Evolutionary conservation across 2,113 vertebrate species (phyloP).

Genomic region (Bubalus kerabau): DNA sequence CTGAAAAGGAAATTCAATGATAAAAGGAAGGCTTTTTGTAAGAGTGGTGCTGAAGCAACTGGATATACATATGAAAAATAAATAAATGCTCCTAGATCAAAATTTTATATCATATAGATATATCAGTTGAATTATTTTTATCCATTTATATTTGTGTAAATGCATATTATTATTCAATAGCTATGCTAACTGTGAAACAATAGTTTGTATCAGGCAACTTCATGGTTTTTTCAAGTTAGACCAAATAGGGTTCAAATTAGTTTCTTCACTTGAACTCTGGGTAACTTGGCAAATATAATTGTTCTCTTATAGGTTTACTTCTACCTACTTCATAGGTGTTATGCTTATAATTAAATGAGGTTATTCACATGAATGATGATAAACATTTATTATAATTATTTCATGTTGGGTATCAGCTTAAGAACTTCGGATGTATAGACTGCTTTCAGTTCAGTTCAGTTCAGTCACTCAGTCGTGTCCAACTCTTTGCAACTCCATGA

Average conservation of each 20-base stretch:
- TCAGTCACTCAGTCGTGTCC: no score
- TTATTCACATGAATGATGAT: not conserved
- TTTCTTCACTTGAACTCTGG: not conserved
- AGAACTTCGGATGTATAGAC: not conserved
- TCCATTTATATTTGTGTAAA: not conserved
- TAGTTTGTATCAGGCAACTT: not conserved
- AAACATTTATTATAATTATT: not conserved
- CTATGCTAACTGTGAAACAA: not conserved
- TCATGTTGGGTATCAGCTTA: not conserved
- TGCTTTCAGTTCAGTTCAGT: not conserved
- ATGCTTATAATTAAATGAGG: not conserved
- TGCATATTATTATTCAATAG: not conserved
- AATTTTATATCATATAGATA: not conserved
- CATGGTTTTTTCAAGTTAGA: not conserved
- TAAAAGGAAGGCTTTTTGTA: not conserved
- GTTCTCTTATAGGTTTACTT: not conserved
- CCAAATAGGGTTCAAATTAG: not conserved
- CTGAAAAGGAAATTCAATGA: not conserved
- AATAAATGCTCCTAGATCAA: not conserved
- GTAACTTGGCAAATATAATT: not conserved
- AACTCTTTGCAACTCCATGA: accelerated
- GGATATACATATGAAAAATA: not conserved
- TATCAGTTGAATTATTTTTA: not conserved
- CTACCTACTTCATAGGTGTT: not conserved
- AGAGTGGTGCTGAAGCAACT: not conserved